phyloP scores from a whole-genome alignment of 1,140 invertebrate genomes.

The Anastrepha obliqua region DNA sequence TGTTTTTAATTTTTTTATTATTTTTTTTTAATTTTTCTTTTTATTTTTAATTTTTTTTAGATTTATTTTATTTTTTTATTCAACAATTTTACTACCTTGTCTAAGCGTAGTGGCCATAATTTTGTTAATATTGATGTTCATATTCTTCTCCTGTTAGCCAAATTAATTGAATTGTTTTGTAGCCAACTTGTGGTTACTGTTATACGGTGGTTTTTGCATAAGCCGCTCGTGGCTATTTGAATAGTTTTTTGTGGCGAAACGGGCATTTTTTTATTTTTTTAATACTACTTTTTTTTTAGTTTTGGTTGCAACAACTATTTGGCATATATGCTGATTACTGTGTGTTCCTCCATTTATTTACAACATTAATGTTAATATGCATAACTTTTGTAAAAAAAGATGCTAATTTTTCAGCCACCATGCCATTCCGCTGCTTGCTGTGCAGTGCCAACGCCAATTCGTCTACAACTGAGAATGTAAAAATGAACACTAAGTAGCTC shows the following conservation, averaged over 20 bases:
- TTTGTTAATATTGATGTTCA: too few species aligned
- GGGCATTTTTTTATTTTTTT: not conserved
- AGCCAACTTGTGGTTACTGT: too few species aligned
- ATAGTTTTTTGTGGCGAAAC: not conserved
- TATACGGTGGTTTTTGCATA: not conserved
- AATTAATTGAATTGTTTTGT: not conserved
- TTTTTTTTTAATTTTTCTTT: too few species aligned
- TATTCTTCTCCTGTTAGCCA: too few species aligned
- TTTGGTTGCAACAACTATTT: not conserved
- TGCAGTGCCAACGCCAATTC: not conserved
- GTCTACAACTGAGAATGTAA: not conserved
- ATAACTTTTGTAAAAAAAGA: not conserved
- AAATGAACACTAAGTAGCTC: not conserved
- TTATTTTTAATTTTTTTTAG: too few species aligned
- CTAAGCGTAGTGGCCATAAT: too few species aligned
- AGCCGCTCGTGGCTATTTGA: not conserved
- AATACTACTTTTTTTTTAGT: not conserved
- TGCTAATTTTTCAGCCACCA: not conserved
- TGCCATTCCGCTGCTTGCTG: not conserved
- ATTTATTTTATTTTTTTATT: too few species aligned
- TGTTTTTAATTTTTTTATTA: too few species aligned
- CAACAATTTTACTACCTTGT: too few species aligned
- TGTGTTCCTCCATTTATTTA: not conserved
- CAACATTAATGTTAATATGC: slow-evolving; percentile 5
- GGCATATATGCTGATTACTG: not conserved